Evolutionary conservation across 1,140 invertebrate genomes (phyloP), one percentile per base, ranked within the genome.

Genomic region (Heterodera carotae): DNA sequence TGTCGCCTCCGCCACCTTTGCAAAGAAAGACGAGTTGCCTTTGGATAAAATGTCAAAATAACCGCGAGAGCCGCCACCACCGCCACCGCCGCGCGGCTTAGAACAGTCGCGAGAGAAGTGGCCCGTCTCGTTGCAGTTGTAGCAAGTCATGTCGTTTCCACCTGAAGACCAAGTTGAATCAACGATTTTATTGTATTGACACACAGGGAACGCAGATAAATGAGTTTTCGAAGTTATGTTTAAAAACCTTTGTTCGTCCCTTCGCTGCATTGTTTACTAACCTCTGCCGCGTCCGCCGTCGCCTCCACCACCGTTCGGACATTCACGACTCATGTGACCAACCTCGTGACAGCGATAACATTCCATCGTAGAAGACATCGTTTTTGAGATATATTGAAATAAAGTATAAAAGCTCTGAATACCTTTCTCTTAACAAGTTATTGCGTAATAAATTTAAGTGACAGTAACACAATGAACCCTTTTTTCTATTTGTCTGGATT

Each of bases 281-380:
- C 39, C 39, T 43, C 68, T 31, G 34, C 68, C 68, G 29, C 68
- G 8, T 69, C 68, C 68, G 33, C 68, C 68, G 66, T 36, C 66
- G 34, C 68, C 68, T 15, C 68, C 68, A 34, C 53, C 68, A 36
- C 53, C 34, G 31, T 69, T 69, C 10, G 68, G 68, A 69, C 68
- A 69, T 29, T 69, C 68, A 25, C 68, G 68, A 39, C 36, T 29
- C 25, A 69, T 69, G 68, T 56, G 48, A 53, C 70, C 60, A 6
- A 22, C 18, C 60, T 72, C 70, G 53, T 53, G 70, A 48, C 70
- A 72, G 36, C 70, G 70, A 56, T 72, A 72, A 29, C 70, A 72
- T 25, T 72, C 70, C 36, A 60, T 34, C 60, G 34, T 27, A 33
- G 70, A 72, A 25, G n/a, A 56, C 70, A 53, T 72, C 33, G 36